phyloP scores from a whole-genome alignment of 2,888 invertebrate species.

The Xestia rhomboidea region DNA sequence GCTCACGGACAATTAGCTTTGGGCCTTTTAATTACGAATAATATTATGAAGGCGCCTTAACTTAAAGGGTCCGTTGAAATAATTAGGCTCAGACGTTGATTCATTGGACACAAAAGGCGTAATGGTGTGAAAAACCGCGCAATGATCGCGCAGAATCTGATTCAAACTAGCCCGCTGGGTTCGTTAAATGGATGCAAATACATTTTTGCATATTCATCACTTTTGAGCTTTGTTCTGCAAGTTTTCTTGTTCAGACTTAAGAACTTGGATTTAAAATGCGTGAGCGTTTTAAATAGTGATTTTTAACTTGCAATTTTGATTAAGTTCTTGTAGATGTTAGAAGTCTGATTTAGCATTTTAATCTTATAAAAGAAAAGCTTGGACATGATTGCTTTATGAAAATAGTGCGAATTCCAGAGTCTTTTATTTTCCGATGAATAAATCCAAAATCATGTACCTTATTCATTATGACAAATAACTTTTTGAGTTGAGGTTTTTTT shows the following conservation, averaged over 20 bases:
- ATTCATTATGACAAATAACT: no score
- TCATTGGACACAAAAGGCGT: constrained; percentile 85
- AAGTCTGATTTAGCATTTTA: background rate
- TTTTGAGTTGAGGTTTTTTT: no score
- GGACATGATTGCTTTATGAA: background rate
- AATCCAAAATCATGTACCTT: no score
- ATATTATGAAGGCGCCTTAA: constrained; percentile 84
- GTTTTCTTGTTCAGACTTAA: constrained; percentile 42
- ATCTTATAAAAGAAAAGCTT: background rate
- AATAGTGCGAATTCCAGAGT: background rate
- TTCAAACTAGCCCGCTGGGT: constrained; percentile 42
- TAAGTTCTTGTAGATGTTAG: background rate
- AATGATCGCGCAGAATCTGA: constrained; percentile 73
- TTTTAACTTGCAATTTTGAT: constrained; percentile 14
- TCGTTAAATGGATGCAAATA: constrained; percentile 57
- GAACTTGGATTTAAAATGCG: constrained; percentile 40
- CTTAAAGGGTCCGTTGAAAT: constrained; percentile 81
- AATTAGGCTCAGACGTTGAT: constrained; percentile 85
- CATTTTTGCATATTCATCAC: constrained; percentile 65
- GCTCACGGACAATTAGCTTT: constrained; percentile 85
- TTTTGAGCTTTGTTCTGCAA: constrained; percentile 51
- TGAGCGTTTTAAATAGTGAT: constrained; percentile 25
- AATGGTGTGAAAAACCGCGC: constrained; percentile 84
- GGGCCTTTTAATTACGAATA: constrained; percentile 86
- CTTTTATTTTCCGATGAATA: background rate